Base-by-base conservation (phyloP, 2,113 vertebrate species). In the Rafetus swinhoei region DNA sequence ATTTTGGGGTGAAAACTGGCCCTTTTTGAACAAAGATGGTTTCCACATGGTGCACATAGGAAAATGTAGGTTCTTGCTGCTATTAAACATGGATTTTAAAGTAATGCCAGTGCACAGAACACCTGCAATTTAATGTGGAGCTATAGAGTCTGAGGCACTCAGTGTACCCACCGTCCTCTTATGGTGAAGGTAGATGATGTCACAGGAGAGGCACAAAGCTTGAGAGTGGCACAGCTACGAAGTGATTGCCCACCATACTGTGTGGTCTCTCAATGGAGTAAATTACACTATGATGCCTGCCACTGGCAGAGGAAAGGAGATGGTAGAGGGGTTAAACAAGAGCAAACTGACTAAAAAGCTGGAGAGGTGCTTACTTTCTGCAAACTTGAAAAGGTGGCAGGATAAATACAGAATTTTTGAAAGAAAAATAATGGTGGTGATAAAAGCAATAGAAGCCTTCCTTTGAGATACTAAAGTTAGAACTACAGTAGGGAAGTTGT, bases 171-270 rank as follows among this genome's bases (percentile, higher is more conserved):
- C 25, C 6, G 16, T 50, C 81, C 14, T 93, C 19, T 35, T 72
- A 87, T 32, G 79, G 72, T 0, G 1, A 3, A 2, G 0, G 62
- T 25, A 39, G 29, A 8, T 60, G 53, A 57, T 88, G 39, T 69
- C 56, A 55, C 84, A 72, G 87, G 22, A 88, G 59, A 22, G 55
- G 80, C n/a, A 29, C 24, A 12, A 56, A 18, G 59, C 79, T 59
- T 86, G 69, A 79, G 50, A 6, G 79, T 35, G 53, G 29, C 56
- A n/a, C 55, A 81, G 53, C 5, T 0, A 69, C 11, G 10, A 83
- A 72, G 13, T 69, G 50, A 45, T 54, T 79, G 27, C 1, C 35
- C 45, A 55, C 5, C 0, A 0, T 21, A 21, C 55, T 24, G 4
- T 82, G 24, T 77, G 35, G 25, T 77, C 74, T 77, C 22, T 27